Conservation (phyloP, 2,113 vertebrate species). For the Lethenteron camtschaticum region DNA sequence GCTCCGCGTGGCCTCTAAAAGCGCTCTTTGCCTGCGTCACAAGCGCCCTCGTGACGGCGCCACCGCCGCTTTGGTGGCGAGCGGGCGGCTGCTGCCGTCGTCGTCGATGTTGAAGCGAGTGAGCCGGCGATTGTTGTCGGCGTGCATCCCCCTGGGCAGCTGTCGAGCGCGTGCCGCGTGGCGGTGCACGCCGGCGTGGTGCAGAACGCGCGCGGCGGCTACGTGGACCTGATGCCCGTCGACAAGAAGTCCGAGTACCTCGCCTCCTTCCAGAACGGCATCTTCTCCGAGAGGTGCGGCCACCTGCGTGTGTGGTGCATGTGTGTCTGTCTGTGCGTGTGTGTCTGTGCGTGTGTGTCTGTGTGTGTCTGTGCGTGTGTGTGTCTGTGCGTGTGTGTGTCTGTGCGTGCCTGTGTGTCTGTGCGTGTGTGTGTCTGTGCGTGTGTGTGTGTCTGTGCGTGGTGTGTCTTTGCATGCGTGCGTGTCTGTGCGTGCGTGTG, state of each 20-base stretch:
- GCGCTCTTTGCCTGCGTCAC: no score
- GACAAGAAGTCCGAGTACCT: constrained; percentile 57
- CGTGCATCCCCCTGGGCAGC: constrained; percentile 20
- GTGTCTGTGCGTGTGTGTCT: not conserved
- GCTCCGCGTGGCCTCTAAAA: no score
- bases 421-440: no score
- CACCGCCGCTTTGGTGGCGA: no score
- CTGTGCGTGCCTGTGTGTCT: not conserved
- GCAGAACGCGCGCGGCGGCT: constrained; percentile 31
- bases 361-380: not conserved
- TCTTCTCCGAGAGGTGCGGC: constrained; percentile 68
- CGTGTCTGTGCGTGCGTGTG: not conserved
- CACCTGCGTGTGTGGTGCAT: not conserved
- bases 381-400: not conserved
- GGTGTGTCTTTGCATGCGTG: no score
- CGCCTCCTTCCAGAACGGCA: constrained; percentile 51
- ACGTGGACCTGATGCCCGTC: constrained; percentile 56
- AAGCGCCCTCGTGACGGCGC: no score
- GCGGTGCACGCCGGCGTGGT: constrained; percentile 66
- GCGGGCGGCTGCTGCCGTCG: no score
- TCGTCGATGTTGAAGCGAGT: no score
- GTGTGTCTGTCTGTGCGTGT: not conserved
- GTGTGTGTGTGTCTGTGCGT: not conserved
- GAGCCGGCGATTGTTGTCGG: no score
- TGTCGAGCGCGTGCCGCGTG: constrained; percentile 64